A percentile compares a stretch with the other conserved stretches of the same genome.
These are phyloP conservation scores for Sclerurus mexicanus DNA, from an alignment of 2,113 vertebrate species.

Conservation along the genomic window DNA sequence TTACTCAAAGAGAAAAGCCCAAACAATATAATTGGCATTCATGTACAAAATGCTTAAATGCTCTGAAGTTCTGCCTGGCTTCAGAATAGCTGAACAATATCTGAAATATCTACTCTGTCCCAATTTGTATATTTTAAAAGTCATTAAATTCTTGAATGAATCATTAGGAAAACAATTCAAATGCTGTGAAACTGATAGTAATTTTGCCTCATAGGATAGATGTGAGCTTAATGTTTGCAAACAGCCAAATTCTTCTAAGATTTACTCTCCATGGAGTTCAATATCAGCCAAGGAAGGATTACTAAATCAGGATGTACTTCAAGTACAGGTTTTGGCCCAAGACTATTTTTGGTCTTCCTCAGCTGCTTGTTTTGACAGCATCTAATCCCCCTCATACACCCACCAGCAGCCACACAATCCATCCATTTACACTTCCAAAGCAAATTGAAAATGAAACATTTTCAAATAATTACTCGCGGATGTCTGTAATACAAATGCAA, in stretches of 20 bases:
- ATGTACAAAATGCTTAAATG: constrained; percentile 29
- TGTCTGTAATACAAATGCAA: constrained; percentile 1
- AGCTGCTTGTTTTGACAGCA: constrained; percentile 63
- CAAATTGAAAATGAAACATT: constrained; percentile 41
- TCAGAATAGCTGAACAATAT: constrained; percentile 60
- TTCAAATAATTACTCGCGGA: constrained; percentile 48
- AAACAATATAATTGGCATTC: constrained; percentile 51
- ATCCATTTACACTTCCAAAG: constrained; percentile 39
- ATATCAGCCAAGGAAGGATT: constrained; percentile 14
- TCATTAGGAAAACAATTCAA: constrained; percentile 76
- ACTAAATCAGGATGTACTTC: constrained; percentile 34
- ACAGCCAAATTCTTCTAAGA: constrained; percentile 38
- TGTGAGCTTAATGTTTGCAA: constrained; percentile 51
- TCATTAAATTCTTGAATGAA: constrained; percentile 70
- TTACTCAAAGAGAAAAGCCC: constrained; percentile 8
- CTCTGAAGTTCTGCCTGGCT: constrained; percentile 47
- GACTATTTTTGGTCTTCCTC: constrained; percentile 42
- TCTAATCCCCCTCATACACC: constrained; percentile 31
- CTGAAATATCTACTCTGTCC: constrained; percentile 38
- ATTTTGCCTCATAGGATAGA: constrained; percentile 56
- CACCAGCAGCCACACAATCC: constrained; percentile 17
- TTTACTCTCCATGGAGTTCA: constrained; percentile 48
- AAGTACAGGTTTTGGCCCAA: constrained; percentile 50
- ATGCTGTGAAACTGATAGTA: constrained; percentile 66
- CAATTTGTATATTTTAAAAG: constrained; percentile 70